Percentiles rank a stretch among this genome's conserved stretches.
These are phyloP conservation scores for Eupleurogrammus muticus DNA, from an alignment of 2,797 vertebrate genomes.

Conservation along the genomic window DNA sequence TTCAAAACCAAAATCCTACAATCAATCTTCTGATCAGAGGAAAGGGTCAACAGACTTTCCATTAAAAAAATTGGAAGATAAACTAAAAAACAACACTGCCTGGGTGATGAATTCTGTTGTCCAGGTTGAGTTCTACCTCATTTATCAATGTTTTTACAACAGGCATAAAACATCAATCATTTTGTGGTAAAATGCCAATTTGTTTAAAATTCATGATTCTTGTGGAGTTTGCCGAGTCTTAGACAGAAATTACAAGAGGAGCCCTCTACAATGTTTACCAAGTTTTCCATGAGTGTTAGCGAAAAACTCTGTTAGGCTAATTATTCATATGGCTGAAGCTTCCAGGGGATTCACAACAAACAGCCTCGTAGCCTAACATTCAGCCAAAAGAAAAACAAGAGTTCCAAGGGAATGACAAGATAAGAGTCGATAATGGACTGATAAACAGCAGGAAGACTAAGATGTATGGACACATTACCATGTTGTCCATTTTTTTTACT, in stretches of 20 bases:
- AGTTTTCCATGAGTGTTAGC: constrained; percentile 1
- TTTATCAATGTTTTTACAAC: no score
- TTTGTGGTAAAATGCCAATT: no score
- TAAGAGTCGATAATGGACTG: not conserved
- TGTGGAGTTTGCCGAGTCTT: not conserved
- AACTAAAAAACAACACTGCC: no score
- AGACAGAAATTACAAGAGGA: constrained; percentile 3
- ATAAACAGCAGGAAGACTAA: not conserved
- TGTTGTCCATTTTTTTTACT: not conserved
- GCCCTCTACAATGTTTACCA: constrained; percentile 1
- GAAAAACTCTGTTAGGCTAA: constrained; percentile 1
- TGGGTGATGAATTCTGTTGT: no score
- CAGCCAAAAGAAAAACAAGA: not conserved
- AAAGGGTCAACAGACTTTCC: no score
- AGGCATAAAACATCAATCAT: no score
- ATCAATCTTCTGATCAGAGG: not conserved
- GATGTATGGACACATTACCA: not conserved
- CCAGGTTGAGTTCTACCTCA: no score
- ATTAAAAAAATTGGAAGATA: no score
- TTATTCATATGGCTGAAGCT: not conserved
- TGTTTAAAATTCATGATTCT: no score
- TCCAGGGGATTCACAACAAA: not conserved
- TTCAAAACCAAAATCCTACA: no score
- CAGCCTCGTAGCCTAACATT: not conserved
- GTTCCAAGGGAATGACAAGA: not conserved